Conservation (phyloP, 2,888 invertebrate genomes). For the Drosophila imparisetae region DNA sequence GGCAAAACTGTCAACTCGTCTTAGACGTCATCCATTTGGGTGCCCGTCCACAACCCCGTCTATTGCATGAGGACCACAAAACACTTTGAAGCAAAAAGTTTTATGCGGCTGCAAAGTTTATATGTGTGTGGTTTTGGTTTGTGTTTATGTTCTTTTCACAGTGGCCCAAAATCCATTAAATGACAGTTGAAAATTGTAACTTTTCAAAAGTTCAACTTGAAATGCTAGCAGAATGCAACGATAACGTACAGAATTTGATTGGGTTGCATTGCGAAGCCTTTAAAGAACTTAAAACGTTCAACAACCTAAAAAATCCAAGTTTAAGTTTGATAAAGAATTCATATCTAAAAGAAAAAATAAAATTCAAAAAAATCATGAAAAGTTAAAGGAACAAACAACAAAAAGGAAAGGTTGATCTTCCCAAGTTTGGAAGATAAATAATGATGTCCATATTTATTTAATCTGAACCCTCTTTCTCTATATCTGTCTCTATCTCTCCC, state of each 20-base stretch:
- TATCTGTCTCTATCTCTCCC: background rate
- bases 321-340: background rate
- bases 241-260: background rate
- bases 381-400: background rate
- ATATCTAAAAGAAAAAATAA: background rate
- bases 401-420: background rate
- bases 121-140: background rate
- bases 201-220: background rate
- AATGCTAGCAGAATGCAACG: background rate
- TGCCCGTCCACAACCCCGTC: background rate
- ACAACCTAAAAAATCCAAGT: too few relatives aligned
- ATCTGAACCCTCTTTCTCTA: background rate
- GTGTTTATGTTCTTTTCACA: constrained; percentile 20
- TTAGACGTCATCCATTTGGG: constrained; percentile 67
- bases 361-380: background rate
- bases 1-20: constrained; percentile 39
- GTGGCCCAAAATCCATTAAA: constrained; percentile 17
- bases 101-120: constrained; percentile 38
- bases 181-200: background rate
- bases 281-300: background rate
- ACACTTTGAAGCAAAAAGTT: constrained; percentile 71
- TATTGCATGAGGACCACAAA: constrained; percentile 53
- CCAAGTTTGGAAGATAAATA: background rate
- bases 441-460: background rate
- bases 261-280: background rate